Evolutionary conservation across 2,113 vertebrate species (phyloP).

Genomic region (Clupea harengus): DNA sequence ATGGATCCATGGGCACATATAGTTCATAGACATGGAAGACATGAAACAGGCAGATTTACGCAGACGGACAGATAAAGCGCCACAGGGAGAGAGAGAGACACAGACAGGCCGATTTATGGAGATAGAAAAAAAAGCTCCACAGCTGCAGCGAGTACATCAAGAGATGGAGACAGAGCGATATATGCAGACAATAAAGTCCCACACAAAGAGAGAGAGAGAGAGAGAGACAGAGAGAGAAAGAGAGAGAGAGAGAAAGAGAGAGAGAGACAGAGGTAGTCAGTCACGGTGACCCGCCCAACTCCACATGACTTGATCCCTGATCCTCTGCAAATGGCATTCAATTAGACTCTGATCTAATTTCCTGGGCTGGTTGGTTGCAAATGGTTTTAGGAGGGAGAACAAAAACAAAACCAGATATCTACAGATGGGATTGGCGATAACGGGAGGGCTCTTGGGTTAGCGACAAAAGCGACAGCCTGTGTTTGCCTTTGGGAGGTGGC

Average conservation of each 20-base stretch:
- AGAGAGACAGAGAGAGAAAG: not conserved
- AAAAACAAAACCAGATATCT: not conserved
- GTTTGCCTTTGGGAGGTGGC: not conserved
- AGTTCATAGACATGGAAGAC: not conserved
- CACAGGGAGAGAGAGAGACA: not conserved
- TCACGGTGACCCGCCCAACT: not conserved
- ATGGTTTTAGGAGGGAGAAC: not conserved
- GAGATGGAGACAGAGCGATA: not conserved
- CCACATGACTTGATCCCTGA: not conserved
- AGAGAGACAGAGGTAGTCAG: not conserved
- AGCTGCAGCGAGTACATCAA: not conserved
- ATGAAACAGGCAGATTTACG: not conserved
- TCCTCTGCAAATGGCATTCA: slow-evolving; percentile 9
- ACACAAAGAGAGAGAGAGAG: not conserved
- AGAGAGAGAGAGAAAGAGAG: not conserved
- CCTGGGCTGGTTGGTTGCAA: not conserved
- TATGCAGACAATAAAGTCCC: not conserved
- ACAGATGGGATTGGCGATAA: not conserved
- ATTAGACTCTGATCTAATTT: not conserved
- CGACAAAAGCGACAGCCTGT: not conserved
- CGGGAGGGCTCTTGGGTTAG: not conserved
- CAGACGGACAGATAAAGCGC: not conserved
- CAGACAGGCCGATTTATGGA: not conserved
- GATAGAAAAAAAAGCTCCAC: not conserved
- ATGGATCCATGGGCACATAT: not conserved